A percentile compares a stretch with the other conserved stretches of the same genome.
These are phyloP conservation scores for Coranthus polyacanthus DNA, from an alignment of 2,797 vertebrate species.

Conservation along the genomic window DNA sequence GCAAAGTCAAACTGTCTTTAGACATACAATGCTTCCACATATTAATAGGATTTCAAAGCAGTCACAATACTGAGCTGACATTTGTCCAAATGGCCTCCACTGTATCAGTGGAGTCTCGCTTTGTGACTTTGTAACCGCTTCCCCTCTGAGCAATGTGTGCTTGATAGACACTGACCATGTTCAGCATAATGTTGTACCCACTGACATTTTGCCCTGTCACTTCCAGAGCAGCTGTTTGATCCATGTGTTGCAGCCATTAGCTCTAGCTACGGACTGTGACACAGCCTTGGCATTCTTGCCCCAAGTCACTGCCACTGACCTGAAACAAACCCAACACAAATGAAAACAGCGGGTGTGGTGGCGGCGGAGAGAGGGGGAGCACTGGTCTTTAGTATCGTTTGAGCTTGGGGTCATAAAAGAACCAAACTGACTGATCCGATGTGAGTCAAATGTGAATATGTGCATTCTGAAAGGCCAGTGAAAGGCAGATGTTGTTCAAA, in stretches of 20 bases:
- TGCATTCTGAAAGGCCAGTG: background rate
- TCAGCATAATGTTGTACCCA: conserved; percentile 21
- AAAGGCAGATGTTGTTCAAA: conserved; percentile 4
- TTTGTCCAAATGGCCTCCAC: conserved; percentile 23
- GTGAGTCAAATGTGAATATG: background rate
- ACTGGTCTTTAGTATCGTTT: background rate
- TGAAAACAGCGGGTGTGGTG: conserved; percentile 19
- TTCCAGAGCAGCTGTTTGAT: conserved; percentile 31
- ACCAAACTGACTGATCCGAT: background rate
- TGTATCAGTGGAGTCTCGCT: conserved; percentile 5
- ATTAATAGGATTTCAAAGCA: conserved; percentile 17
- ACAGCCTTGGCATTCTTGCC: conserved; percentile 30
- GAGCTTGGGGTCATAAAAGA: conserved; percentile 18
- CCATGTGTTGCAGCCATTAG: conserved; percentile 46
- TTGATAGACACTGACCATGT: conserved; percentile 41
- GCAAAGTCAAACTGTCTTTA: background rate
- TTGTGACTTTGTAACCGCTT: conserved; percentile 48
- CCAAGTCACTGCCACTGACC: conserved; percentile 44
- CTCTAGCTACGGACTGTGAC: conserved; percentile 38
- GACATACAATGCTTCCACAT: background rate
- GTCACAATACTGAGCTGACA: conserved; percentile 17
- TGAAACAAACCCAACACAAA: conserved; percentile 46
- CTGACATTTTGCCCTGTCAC: conserved; percentile 66
- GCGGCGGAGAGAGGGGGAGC: background rate
- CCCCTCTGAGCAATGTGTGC: conserved; percentile 31